Conservation (phyloP, 2,888 invertebrate genomes). For the Dichetophora obliterata region DNA sequence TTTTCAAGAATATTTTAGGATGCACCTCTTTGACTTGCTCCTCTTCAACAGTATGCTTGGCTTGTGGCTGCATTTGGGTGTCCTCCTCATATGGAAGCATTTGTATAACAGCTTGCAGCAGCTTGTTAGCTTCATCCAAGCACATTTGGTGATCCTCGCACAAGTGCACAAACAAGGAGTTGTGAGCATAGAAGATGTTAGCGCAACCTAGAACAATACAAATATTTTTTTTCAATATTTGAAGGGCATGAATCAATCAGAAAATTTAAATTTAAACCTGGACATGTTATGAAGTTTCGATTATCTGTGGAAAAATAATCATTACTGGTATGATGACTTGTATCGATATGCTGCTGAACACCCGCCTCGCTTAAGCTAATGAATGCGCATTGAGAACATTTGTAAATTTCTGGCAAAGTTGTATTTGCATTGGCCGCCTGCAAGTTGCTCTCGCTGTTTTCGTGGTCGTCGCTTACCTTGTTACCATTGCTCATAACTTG, state of each 20-base stretch:
- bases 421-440: constrained; percentile 24
- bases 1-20: constrained; percentile 66
- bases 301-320: constrained; percentile 3
- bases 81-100: neutral
- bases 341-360: constrained; percentile 50
- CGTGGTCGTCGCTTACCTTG: neutral
- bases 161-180: constrained; percentile 76
- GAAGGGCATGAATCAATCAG: neutral
- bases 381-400: constrained; percentile 64
- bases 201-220: constrained; percentile 70
- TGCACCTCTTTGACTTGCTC: constrained; percentile 44
- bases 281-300: constrained; percentile 73
- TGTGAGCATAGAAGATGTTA: constrained; percentile 76
- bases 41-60: neutral
- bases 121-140: constrained; percentile 73
- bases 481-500: neutral
- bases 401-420: constrained; percentile 48
- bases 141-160: constrained; percentile 79
- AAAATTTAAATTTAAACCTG: no score
- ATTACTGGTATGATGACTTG: neutral
- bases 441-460: constrained; percentile 32
- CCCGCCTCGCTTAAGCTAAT: constrained; percentile 57
- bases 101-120: constrained; percentile 63
- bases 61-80: neutral
- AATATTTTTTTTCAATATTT: neutral